Conservation (phyloP, 53 echinoderm and acorn worm species). For the Temnopleurus reevesii region DNA sequence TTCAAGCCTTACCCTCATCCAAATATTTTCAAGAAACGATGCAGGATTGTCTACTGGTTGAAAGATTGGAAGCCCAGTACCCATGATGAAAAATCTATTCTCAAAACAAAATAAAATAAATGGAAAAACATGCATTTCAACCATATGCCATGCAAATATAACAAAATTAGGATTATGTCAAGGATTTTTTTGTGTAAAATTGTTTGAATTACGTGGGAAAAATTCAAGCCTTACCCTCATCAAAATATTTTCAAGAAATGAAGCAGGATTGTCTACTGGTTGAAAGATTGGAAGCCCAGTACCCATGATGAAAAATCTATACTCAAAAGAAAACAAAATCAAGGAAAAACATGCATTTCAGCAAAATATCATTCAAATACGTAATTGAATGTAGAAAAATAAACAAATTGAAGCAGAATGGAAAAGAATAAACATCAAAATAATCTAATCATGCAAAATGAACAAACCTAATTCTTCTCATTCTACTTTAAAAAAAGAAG, state of each 20-base stretch:
- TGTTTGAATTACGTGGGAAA: too few relatives aligned
- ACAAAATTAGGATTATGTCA: too few relatives aligned
- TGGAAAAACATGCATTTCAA: too few relatives aligned
- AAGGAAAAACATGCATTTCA: conserved; percentile 21
- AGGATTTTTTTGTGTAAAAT: too few relatives aligned
- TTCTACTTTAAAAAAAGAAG: too few relatives aligned
- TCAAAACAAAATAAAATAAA: background rate
- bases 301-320: conserved; percentile 67
- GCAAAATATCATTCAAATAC: too few relatives aligned
- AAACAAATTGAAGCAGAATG: background rate
- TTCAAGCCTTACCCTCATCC: conserved; percentile 77
- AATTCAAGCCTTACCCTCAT: conserved; percentile 72
- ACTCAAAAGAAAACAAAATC: background rate
- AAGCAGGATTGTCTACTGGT: conserved; percentile 87
- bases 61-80: conserved; percentile 71
- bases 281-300: conserved; percentile 72
- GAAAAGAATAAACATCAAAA: background rate
- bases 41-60: conserved; percentile 88
- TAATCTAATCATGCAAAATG: background rate
- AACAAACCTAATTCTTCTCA: too few relatives aligned
- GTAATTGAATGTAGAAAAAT: too few relatives aligned
- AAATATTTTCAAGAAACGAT: conserved; percentile 79
- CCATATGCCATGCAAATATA: too few relatives aligned
- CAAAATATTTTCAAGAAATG: conserved; percentile 78
- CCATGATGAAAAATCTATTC: conserved; percentile 64